Percentiles rank a stretch among this genome's conserved stretches.
Conservation (phyloP, 2,888 invertebrate species). For the Caenorhabditis becei region DNA sequence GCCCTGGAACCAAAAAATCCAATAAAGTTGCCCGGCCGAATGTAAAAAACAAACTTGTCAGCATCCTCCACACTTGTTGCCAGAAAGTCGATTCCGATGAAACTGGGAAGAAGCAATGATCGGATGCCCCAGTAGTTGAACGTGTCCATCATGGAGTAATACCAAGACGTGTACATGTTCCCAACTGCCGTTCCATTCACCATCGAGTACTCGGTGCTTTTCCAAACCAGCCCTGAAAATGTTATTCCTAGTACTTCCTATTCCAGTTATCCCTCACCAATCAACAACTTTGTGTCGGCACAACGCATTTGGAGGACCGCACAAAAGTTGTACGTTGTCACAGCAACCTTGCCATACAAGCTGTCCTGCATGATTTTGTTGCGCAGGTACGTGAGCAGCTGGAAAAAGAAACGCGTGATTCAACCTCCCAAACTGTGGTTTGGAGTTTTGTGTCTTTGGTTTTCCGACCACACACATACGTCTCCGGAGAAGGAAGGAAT, state of each 20-base stretch:
- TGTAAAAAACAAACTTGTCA: slow-evolving; percentile 20
- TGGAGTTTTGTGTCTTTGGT: no score
- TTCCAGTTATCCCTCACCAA: slow-evolving; percentile 15
- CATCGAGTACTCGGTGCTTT: slow-evolving; percentile 45
- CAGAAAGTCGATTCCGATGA: slow-evolving; percentile 58
- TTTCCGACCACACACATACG: slow-evolving; percentile 13
- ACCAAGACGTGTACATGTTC: slow-evolving; percentile 36
- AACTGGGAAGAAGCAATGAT: slow-evolving; percentile 40
- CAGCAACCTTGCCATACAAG: slow-evolving; percentile 54
- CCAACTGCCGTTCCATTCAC: slow-evolving; percentile 44
- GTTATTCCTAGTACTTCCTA: background rate
- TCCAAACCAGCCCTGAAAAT: slow-evolving; percentile 50
- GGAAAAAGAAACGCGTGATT: slow-evolving; percentile 23
- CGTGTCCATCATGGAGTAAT: slow-evolving; percentile 43
- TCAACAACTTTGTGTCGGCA: slow-evolving; percentile 41
- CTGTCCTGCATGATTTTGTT: slow-evolving; percentile 60
- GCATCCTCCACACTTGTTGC: slow-evolving; percentile 42
- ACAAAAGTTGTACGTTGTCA: slow-evolving; percentile 40
- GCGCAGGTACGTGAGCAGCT: slow-evolving; percentile 61
- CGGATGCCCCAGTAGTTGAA: slow-evolving; percentile 52
- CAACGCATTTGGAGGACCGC: slow-evolving; percentile 26
- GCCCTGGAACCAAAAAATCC: slow-evolving; percentile 18
- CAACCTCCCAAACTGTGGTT: slow-evolving; percentile 8
- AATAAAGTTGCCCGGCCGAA: background rate
- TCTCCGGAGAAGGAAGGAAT: slow-evolving; percentile 35